Evolutionary conservation across 2,797 vertebrate species (phyloP).

Genomic region (Sardinella longiceps): DNA sequence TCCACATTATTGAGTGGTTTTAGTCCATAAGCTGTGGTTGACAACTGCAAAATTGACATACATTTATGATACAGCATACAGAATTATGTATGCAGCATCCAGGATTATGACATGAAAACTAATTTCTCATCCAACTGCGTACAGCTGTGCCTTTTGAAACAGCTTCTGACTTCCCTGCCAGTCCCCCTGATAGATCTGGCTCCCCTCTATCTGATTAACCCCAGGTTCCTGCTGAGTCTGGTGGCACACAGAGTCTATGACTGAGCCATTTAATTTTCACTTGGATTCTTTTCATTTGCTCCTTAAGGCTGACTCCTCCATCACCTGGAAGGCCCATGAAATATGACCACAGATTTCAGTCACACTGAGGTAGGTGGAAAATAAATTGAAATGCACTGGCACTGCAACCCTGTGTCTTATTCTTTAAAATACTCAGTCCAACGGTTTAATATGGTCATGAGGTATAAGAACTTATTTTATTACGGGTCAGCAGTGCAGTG

Average conservation of each 20-base stretch:
- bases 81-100: slow-evolving; percentile 29
- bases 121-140: slow-evolving; percentile 28
- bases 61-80: background rate
- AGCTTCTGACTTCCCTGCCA: slow-evolving; percentile 37
- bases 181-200: slow-evolving; percentile 45
- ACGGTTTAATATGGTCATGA: background rate
- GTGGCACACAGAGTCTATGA: slow-evolving; percentile 46
- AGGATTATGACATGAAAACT: slow-evolving; percentile 42
- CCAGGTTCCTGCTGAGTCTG: slow-evolving; percentile 51
- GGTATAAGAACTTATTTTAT: background rate
- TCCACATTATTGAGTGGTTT: too few species aligned
- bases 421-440: background rate
- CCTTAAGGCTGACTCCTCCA: slow-evolving; percentile 52
- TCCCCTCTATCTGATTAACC: slow-evolving; percentile 57
- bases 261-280: slow-evolving; percentile 61
- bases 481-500: background rate
- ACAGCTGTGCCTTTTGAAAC: slow-evolving; percentile 44
- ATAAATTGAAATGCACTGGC: slow-evolving; percentile 34
- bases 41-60: background rate
- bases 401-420: background rate
- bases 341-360: slow-evolving; percentile 31
- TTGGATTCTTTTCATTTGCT: slow-evolving; percentile 55
- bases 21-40: background rate
- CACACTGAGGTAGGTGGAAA: slow-evolving; percentile 9
- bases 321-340: slow-evolving; percentile 54